A percentile compares a stretch with the other conserved stretches of the same genome.
Evolutionary conservation across 1,140 invertebrate genomes (phyloP).

Genomic region (Macrocentrus cingulum): DNA sequence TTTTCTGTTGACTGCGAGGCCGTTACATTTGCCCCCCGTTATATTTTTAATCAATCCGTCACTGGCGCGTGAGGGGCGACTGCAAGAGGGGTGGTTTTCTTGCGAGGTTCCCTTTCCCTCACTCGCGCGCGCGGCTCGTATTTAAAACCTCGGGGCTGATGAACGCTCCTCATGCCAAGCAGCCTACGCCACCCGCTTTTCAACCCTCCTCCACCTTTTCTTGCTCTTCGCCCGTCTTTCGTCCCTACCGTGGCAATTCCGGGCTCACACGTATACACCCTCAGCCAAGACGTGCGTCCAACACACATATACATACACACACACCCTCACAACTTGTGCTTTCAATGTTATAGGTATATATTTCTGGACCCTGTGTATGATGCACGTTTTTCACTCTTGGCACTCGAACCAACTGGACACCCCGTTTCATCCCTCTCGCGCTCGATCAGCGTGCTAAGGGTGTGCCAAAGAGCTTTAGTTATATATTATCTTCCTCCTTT

Average conservation of each 20-base stretch:
- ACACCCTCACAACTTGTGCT: constrained; percentile 19
- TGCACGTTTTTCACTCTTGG: constrained; percentile 2
- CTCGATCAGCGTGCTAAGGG: background rate
- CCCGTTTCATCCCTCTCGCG: too few relatives aligned
- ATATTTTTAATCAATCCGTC: constrained; percentile 56
- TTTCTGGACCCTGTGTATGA: background rate
- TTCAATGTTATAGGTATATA: constrained; percentile 16
- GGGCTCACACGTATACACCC: constrained; percentile 13
- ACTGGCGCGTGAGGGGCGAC: constrained; percentile 41
- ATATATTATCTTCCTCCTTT: too few relatives aligned
- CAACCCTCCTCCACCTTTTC: constrained; percentile 24
- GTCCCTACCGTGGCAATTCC: constrained; percentile 13
- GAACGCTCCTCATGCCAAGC: constrained; percentile 59
- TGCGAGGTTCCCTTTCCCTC: constrained; percentile 51
- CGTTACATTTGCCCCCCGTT: too few relatives aligned
- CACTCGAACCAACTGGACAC: constrained; percentile 14
- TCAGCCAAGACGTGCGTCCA: constrained; percentile 6
- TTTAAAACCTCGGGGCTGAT: constrained; percentile 61
- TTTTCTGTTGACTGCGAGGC: too few relatives aligned
- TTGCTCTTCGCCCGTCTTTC: constrained; percentile 22
- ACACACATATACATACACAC: constrained; percentile 8
- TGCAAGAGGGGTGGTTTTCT: constrained; percentile 48
- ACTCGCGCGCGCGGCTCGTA: constrained; percentile 42
- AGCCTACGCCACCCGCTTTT: constrained; percentile 30
- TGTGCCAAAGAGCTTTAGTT: background rate